phyloP scores from a whole-genome alignment of 2,888 invertebrate genomes.

The Chloroclysta siterata region DNA sequence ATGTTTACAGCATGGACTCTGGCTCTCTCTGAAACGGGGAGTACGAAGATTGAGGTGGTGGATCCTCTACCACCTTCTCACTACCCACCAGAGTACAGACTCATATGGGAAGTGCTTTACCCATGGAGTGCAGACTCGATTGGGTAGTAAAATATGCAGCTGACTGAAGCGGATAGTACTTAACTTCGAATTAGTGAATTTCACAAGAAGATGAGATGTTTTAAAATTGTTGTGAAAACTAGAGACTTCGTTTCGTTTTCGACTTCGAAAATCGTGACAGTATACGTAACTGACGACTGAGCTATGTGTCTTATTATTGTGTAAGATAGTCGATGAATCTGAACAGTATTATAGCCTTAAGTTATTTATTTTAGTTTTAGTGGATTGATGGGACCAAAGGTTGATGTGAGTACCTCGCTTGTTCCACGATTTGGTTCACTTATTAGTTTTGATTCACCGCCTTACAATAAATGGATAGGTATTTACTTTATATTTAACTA shows the following conservation, averaged over 20 bases:
- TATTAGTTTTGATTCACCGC: slow-evolving; percentile 22
- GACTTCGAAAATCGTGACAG: slow-evolving; percentile 35
- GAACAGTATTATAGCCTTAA: slow-evolving; percentile 76
- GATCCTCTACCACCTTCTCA: neutral
- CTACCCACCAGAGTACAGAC: neutral
- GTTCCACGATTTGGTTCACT: slow-evolving; percentile 62
- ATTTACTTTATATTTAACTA: neutral
- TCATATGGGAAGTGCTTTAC: slow-evolving; percentile 8
- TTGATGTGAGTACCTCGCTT: slow-evolving; percentile 67
- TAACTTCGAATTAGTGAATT: slow-evolving; percentile 18
- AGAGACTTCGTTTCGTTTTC: too few species aligned
- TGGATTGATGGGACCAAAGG: slow-evolving; percentile 73
- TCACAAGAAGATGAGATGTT: slow-evolving; percentile 3
- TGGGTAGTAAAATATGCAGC: slow-evolving; percentile 7
- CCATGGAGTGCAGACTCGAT: slow-evolving; percentile 15
- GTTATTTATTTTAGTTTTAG: slow-evolving; percentile 64
- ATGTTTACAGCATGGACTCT: slow-evolving; percentile 1
- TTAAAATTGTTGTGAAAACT: slow-evolving; percentile 31
- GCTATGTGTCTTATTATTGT: slow-evolving; percentile 47
- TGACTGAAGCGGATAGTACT: slow-evolving; percentile 23
- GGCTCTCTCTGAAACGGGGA: slow-evolving; percentile 1
- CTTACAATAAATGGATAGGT: neutral
- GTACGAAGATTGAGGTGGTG: slow-evolving; percentile 2
- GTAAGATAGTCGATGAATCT: slow-evolving; percentile 50
- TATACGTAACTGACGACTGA: slow-evolving; percentile 47